Percentiles rank a stretch among this genome's conserved stretches.
Evolutionary conservation across 2,888 invertebrate species (phyloP).

Genomic region (Homarus gammarus): DNA sequence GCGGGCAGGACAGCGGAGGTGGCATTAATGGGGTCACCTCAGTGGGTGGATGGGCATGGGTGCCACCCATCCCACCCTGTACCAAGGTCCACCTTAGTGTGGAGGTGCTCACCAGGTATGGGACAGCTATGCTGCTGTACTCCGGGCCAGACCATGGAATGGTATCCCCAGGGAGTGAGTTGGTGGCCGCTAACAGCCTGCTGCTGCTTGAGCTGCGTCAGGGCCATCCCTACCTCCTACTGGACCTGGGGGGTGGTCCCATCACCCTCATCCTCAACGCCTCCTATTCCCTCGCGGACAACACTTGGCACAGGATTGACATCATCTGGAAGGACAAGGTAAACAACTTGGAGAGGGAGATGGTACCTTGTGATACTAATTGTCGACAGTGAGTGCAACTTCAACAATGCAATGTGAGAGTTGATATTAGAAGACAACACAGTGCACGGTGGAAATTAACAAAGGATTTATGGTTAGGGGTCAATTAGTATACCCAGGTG

Average conservation of each 20-base stretch:
- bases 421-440: no score
- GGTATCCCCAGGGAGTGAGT: not conserved
- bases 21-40: not conserved
- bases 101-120: constrained; percentile 87
- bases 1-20: not conserved
- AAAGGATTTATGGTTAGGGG: no score
- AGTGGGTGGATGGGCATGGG: constrained; percentile 87
- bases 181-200: not conserved
- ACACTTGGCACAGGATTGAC: constrained; percentile 91
- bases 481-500: no score
- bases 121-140: constrained; percentile 92
- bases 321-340: constrained; percentile 83
- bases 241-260: constrained; percentile 93
- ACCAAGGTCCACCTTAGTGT: constrained; percentile 89
- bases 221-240: constrained; percentile 89
- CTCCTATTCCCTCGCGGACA: constrained; percentile 85
- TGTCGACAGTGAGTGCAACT: no score
- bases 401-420: no score
- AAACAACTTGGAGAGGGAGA: no score
- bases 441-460: no score
- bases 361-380: no score
- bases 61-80: constrained; percentile 91
- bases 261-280: constrained; percentile 82
- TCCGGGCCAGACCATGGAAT: constrained; percentile 2
- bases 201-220: constrained; percentile 82